Conservation (phyloP, 2,797 vertebrate species). For the Acrocephalus scirpaceus region DNA sequence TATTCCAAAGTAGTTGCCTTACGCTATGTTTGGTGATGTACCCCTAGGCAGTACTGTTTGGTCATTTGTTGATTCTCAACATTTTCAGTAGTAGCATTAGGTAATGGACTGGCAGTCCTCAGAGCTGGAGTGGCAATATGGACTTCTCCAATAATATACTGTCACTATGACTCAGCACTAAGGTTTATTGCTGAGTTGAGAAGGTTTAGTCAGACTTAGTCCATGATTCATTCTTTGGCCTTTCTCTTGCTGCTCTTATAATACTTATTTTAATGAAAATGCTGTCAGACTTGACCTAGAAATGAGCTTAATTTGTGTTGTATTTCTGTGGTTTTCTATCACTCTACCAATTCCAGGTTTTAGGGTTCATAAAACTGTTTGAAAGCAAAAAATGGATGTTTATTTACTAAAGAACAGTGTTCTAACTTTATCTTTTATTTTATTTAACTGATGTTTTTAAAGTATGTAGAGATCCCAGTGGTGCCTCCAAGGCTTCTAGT, state of each 20-base stretch:
- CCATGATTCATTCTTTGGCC: not conserved
- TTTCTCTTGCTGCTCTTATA: not conserved
- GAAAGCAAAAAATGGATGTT: not conserved
- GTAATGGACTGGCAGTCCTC: not conserved
- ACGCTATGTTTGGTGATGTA: not conserved
- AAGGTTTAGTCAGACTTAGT: not conserved
- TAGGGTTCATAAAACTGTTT: not conserved
- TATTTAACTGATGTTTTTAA: not conserved
- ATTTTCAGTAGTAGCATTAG: not conserved
- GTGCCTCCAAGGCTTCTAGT: not conserved
- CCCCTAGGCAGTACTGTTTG: not conserved
- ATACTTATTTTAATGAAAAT: not conserved
- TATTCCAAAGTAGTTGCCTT: not conserved
- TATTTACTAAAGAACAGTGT: not conserved
- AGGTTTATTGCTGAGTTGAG: not conserved
- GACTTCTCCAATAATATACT: not conserved
- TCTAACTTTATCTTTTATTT: not conserved
- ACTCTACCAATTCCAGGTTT: not conserved
- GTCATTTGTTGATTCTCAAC: not conserved
- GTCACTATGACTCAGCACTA: not conserved
- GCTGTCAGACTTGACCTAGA: not conserved
- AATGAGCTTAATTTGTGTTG: not conserved
- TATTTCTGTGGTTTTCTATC: not conserved
- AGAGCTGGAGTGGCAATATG: not conserved
- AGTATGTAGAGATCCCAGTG: not conserved